These are phyloP conservation scores for Pimpla rufipes DNA, from an alignment of 2,888 invertebrate species.

Conservation along the genomic window DNA sequence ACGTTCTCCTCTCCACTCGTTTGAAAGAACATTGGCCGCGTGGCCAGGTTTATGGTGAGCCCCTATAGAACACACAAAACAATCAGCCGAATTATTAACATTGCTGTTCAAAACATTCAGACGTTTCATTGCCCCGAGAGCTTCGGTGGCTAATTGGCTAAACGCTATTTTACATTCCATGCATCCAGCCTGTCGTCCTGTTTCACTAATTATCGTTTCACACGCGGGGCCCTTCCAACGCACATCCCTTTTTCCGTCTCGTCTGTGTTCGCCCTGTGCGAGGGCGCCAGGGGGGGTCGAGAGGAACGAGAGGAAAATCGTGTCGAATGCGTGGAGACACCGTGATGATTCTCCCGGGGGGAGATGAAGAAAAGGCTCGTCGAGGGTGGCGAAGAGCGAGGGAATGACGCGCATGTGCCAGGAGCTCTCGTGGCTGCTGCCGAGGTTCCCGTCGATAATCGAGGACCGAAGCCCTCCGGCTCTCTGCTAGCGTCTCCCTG, in stretches of 20 bases:
- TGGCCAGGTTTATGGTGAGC: slow-evolving; percentile 83
- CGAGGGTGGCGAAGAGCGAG: slow-evolving; percentile 23
- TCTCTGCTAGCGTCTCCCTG: slow-evolving; percentile 16
- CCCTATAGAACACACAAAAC: slow-evolving; percentile 63
- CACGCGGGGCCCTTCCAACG: no score
- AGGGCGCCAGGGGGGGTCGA: no score
- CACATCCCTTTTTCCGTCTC: no score
- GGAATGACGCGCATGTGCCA: slow-evolving; percentile 52
- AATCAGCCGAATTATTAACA: slow-evolving; percentile 20
- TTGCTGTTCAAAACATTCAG: not conserved
- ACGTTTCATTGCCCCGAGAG: slow-evolving; percentile 12
- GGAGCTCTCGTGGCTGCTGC: slow-evolving; percentile 16
- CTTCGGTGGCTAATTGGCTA: not conserved
- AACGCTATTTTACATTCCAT: not conserved
- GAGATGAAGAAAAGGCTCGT: slow-evolving; percentile 27
- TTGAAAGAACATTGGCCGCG: slow-evolving; percentile 73
- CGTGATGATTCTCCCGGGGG: slow-evolving; percentile 14
- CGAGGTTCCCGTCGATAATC: slow-evolving; percentile 63
- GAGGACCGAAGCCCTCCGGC: slow-evolving; percentile 48
- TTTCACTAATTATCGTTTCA: not conserved
- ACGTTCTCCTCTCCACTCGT: slow-evolving; percentile 64
- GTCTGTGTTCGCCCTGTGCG: no score
- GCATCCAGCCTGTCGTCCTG: not conserved
- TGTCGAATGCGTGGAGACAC: not conserved
- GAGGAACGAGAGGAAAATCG: not conserved